phyloP scores from a whole-genome alignment of 2,113 vertebrate genomes.

The Neogobius melanostomus region DNA sequence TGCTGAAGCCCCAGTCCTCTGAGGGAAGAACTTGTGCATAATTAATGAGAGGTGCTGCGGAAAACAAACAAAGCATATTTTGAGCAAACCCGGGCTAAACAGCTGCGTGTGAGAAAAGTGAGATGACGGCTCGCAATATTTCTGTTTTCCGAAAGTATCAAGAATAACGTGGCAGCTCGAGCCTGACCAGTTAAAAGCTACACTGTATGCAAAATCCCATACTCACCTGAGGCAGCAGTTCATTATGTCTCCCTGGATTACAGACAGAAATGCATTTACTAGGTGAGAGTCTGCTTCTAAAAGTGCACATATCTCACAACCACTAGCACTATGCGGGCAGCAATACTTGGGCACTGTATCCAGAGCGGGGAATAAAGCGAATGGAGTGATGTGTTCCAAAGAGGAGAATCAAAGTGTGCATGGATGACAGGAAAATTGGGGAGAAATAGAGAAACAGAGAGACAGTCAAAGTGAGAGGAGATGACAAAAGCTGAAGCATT shows the following conservation, averaged over 20 bases:
- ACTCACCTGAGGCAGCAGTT: conserved; percentile 73
- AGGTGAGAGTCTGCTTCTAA: conserved; percentile 15
- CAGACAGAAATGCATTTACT: conserved; percentile 34
- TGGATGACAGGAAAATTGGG: conserved; percentile 40
- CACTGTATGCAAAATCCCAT: not conserved
- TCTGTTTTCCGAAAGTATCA: no score
- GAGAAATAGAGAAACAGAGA: conserved; percentile 42
- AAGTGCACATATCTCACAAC: conserved; percentile 37
- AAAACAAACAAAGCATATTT: conserved; percentile 51
- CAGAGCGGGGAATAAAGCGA: conserved; percentile 66
- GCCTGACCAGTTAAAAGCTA: not conserved
- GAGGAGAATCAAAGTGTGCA: conserved; percentile 51
- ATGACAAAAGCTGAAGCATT: conserved; percentile 31
- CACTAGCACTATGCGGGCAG: conserved; percentile 59
- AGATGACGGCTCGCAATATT: conserved; percentile 1
- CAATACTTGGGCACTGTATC: conserved; percentile 51
- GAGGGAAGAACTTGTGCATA: conserved; percentile 51
- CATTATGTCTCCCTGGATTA: conserved; percentile 55
- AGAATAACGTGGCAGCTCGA: no score
- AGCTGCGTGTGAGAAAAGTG: conserved; percentile 18
- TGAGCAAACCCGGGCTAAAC: conserved; percentile 18
- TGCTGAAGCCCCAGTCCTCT: conserved; percentile 28
- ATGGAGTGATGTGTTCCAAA: conserved; percentile 56
- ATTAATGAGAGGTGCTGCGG: conserved; percentile 45
- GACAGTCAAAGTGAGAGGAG: conserved; percentile 38